These are phyloP conservation scores for Euphydryas editha DNA, from an alignment of 2,888 invertebrate genomes.

Conservation along the genomic window DNA sequence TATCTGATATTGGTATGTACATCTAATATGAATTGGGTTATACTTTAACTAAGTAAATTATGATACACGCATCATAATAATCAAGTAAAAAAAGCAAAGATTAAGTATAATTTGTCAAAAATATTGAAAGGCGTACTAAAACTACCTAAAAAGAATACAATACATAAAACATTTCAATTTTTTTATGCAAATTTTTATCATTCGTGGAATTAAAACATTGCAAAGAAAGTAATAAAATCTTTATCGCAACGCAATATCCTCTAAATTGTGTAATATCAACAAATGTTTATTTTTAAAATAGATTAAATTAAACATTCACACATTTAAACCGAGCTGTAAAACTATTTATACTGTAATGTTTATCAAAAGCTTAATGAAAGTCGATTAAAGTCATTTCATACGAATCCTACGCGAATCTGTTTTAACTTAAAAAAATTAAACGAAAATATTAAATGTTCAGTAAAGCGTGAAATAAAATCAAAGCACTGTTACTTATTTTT, in stretches of 20 bases:
- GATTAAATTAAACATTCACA: not conserved
- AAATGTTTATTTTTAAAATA: not conserved
- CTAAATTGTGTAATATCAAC: slow-evolving; percentile 11
- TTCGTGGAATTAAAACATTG: not conserved
- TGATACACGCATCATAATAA: too few species aligned
- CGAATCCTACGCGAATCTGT: not conserved
- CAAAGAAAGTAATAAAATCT: not conserved
- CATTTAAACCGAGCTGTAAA: not conserved
- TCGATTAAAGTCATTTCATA: not conserved
- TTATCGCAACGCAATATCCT: not conserved
- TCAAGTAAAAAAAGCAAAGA: too few species aligned
- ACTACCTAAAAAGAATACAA: too few species aligned
- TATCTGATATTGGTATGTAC: not conserved
- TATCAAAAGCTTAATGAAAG: not conserved
- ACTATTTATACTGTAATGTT: not conserved
- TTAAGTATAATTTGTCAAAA: too few species aligned
- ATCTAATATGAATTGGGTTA: too few species aligned
- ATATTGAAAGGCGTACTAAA: too few species aligned
- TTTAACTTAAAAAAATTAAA: too few species aligned
- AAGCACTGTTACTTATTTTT: too few species aligned
- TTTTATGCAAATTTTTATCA: not conserved
- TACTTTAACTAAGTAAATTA: too few species aligned
- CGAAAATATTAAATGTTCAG: too few species aligned
- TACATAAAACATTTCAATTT: too few species aligned
- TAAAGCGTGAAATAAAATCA: too few species aligned